These are phyloP conservation scores for Cybosia mesomella DNA, from an alignment of 2,888 invertebrate species.

Conservation along the genomic window DNA sequence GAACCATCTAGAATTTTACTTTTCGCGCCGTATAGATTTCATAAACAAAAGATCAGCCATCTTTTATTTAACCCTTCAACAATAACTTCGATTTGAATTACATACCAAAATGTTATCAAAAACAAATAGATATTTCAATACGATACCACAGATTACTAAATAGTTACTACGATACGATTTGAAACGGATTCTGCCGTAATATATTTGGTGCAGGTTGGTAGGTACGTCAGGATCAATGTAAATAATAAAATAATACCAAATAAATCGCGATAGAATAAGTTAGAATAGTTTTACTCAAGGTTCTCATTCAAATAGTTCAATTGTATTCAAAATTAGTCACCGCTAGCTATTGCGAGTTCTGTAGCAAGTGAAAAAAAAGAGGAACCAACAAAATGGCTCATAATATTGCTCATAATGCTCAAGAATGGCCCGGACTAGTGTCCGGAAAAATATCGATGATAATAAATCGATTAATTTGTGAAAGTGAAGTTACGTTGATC, in stretches of 20 bases:
- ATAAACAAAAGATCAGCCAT: background rate
- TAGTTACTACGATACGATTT: too few species aligned
- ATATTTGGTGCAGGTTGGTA: too few species aligned
- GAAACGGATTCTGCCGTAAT: too few species aligned
- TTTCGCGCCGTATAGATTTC: constrained; percentile 1
- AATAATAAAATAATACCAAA: too few species aligned
- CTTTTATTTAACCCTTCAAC: background rate
- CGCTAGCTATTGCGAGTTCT: constrained; percentile 30
- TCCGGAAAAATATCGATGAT: constrained; percentile 28
- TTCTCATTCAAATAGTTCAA: constrained; percentile 4
- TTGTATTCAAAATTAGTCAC: constrained; percentile 29
- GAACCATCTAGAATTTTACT: constrained; percentile 1
- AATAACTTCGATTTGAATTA: background rate
- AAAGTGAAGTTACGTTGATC: background rate
- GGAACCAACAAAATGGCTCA: constrained; percentile 32
- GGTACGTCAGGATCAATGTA: too few species aligned
- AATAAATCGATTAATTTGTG: constrained; percentile 29
- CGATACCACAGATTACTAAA: too few species aligned
- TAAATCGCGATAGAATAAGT: too few species aligned
- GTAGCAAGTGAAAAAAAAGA: constrained; percentile 26
- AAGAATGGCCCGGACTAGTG: constrained; percentile 34
- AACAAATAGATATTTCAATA: too few species aligned
- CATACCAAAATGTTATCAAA: too few species aligned
- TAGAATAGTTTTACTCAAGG: background rate
- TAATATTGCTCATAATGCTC: too few species aligned